Base-by-base conservation (phyloP, 2,113 vertebrate genomes). In the Mohoua ochrocephala region DNA sequence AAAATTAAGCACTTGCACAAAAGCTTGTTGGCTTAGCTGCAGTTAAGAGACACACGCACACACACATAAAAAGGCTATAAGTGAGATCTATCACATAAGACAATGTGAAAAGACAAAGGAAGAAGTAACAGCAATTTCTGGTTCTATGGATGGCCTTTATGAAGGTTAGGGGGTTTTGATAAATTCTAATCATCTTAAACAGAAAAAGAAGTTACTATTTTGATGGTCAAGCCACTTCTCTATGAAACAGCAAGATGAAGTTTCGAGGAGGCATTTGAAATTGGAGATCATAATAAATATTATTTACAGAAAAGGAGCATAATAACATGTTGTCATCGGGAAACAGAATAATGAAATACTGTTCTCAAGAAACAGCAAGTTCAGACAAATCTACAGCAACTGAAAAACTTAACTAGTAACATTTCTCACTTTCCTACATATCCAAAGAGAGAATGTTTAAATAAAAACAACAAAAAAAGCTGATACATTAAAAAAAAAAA, bases 261-360 rank as follows among this genome's bases (percentile, higher is more conserved):
- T 91, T 89, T 96, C 3, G 13, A 94, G 71, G 67, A 90, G 33
- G 35, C 59, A 90, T 86, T 96, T 95, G 90, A 92, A 95, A 96
- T 41, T 28, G 8, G 83, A 95, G 76, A 77, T 63, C 28, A 24
- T 64, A 88, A 57, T 87, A 95, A 93, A 88, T 80, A 68, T 70
- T 95, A 86, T 94, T 95, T 94, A 89, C 71, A 81, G 83, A 91
- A 92, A 90, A 91, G 24, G 4, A 89, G 39, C 63, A 80, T 83
- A 95, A 86, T 88, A 92, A 52, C 64, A 77, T 60, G 45, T 78
- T 90, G 79, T 86, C 68, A 81, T 84, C 56, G 65, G 45, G 69
- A 93, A 95, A 84, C 44, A 78, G 75, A 95, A 64, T 81, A 91
- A 92, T 42, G 60, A 92, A 92, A 75, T 78, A 76, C 41, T 61